These are phyloP conservation scores for Archips xylosteana DNA, from an alignment of 2,888 invertebrate species.

Conservation along the genomic window DNA sequence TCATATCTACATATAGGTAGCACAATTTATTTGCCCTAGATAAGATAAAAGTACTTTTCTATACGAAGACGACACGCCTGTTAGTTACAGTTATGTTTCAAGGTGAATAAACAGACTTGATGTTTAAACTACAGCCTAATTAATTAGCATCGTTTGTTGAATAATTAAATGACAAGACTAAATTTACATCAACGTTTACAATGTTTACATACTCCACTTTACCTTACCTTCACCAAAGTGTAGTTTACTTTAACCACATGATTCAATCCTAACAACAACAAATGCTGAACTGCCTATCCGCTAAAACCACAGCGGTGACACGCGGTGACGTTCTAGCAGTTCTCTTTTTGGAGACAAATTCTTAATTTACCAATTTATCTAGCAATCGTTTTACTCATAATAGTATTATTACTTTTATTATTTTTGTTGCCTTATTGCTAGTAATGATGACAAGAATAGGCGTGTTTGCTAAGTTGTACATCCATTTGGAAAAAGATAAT, in stretches of 20 bases:
- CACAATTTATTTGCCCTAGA: slow-evolving; percentile 28
- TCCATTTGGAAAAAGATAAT: no score
- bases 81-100: slow-evolving; percentile 15
- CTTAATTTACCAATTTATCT: no score
- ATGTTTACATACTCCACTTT: background rate
- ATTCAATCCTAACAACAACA: no score
- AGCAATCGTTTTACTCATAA: no score
- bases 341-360: no score
- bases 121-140: background rate
- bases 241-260: background rate
- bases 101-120: slow-evolving; percentile 1
- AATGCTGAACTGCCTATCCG: no score
- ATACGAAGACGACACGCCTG: slow-evolving; percentile 5
- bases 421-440: no score
- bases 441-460: no score
- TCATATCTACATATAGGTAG: slow-evolving; percentile 9
- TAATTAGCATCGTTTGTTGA: background rate
- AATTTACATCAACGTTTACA: background rate
- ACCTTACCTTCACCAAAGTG: background rate
- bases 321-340: no score
- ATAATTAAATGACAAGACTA: background rate
- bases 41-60: slow-evolving; percentile 22
- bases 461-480: no score
- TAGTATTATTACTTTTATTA: no score
- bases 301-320: no score